Base-by-base conservation (phyloP, 2,113 vertebrate genomes). In the Serinus canaria region DNA sequence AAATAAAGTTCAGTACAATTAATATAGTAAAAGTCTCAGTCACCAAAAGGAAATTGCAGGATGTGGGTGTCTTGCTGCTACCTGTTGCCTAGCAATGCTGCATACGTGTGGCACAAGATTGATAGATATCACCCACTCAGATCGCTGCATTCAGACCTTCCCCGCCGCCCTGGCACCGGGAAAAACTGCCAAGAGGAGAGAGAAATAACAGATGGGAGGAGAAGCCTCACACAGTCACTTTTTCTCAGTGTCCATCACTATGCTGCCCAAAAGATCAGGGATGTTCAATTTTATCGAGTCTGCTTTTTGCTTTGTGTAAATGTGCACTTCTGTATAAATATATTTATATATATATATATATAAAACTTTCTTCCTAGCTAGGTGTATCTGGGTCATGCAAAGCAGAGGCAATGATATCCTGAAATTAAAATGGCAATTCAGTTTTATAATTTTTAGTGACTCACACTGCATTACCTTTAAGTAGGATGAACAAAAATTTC, bases 71-170 rank as follows among this genome's bases (percentile, higher is more conserved):
- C 59, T 4, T 92, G 93, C 93, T 90, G 94, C 90, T 93, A 93
- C 93, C 84, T 88, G 96, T 97, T 97, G 96, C 97, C 96, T 97
- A 97, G 97, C 96, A 97, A 97, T 96, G 89, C 56, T 94, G 83
- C 96, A 91, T 96, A 91, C 80, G 90, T 95, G 94, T 86, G 87
- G 95, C 83, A 87, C 64, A 94, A 97, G 97, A 97, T 97, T 97
- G 96, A 97, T 96, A 87, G 96, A 84, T 97, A 96, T 97, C 97
- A 97, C 97, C 96, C 96, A 97, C 97, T 97, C 96, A 96, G 96
- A 97, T 92, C 77, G 55, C 94, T 95, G 95, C 72, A 97, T 97
- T 84, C 97, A 97, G 96, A 97, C 97, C 97, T 95, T 87, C 91
- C 28, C 68, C 18, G 2, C 60, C 24, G 14, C 92, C 81, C 60